Evolutionary conservation across 2,113 vertebrate species (phyloP), one percentile per base, ranked within the genome.

Genomic region (Peromyscus maniculatus): DNA sequence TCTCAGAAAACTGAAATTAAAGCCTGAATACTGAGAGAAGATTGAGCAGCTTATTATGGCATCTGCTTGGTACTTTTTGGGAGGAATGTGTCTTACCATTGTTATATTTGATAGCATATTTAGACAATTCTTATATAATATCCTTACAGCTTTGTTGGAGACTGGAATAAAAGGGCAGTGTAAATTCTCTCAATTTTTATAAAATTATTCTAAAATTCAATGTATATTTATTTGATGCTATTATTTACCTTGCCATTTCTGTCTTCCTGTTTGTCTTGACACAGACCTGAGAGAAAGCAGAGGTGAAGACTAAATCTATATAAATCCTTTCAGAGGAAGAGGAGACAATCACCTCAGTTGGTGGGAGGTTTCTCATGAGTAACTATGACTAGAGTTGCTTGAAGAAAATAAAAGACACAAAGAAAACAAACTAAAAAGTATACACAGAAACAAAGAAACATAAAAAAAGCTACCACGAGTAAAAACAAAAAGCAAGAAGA

Each of bases 51-150:
- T 9, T 52, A 9, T 52, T 52, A 52, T 52, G 49, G 49, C 49
- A 52, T 52, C 49, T 52, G 49, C 49, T 52, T 52, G 49, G 49
- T 52, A 43, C 49, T 7, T 52, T 52, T 52, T 9, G 1, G 64
- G 24, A 90, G 3, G 10, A 67, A 3, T 1, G 0, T 7, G 74
- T 28, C 10, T 69, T 21, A 15, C 0, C 4, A 24, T 84, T 4
- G 11, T 46, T 92, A 4, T 8, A 46, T 79, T 72, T 11, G 22
- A 86, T 0, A 55, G 19, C 16, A 1, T 7, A 69, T 74, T 87
- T 7, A 69, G 52, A 55, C 87, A n/a, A 46, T 92, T 49, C 2
- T n/a, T 46, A 0, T 15, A 7, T 46, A 91, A 36, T 11, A 46
- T 0, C 5, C 17, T 90, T 36, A 36, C 0, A 22, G 0, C 3